Evolutionary conservation across 1,140 invertebrate genomes (phyloP), one percentile per base, ranked within the genome.

Genomic region (Venturia canescens): DNA sequence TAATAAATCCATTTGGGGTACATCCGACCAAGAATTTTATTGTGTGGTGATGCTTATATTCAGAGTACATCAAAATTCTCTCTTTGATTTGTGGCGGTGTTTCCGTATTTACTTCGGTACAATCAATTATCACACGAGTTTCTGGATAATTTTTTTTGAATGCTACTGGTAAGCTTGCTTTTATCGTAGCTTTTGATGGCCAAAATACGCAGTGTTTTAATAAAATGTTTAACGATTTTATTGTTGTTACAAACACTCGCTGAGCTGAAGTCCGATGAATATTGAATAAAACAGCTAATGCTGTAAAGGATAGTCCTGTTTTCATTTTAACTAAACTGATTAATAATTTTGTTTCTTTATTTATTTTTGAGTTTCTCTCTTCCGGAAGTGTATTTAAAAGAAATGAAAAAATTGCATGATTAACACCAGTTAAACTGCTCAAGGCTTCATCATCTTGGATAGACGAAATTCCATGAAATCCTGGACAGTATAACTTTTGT

Each of bases 91-190:
- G 23, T 13, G 81, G 57, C 16, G 86, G 87, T 31, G 70, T 80
- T 83, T 89, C 84, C n/a, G 83, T 86, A 75, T 78, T 78, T 18
- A 89, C 78, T 86, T 90, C 87, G 48, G 83, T 85, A 75, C 87
- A 88, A 72, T 89, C 88, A n/a, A 90, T 83, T 63, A 90, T 89
- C 0, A 86, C 85, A 53, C 86, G 70, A 16, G 81, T 83, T 48
- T 83, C 69, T 29, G 84, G 84, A 81, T 87, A 89, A 60, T 79
- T 53, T 53, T 27, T 34, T 80, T 86, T 84, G 69, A 89, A 90
- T n/a, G 71, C 53, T 74, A 70, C 38, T 66, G 87, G 88, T 82
- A 89, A 84, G 60, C 27, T 84, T 80, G 44, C 60, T 67, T 66
- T 18, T 5, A 87, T 38, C 50, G 16, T 57, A 21, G 23, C 50